Percentiles rank a stretch among this genome's conserved stretches.
Conservation (phyloP, 2,888 invertebrate genomes). For the Eupsilia transversa region DNA sequence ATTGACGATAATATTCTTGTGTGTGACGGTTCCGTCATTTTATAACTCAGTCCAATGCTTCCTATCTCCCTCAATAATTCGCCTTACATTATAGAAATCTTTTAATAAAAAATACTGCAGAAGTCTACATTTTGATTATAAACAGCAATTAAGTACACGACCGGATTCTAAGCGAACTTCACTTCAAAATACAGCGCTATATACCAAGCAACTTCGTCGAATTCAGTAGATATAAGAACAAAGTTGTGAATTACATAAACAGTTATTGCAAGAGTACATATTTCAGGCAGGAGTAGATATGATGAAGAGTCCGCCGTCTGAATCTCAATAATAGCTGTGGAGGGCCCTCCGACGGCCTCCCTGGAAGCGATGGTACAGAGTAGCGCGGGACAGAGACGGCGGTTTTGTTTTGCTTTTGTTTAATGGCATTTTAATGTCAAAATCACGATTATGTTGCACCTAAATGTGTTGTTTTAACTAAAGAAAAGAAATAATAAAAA, state of each 20-base stretch:
- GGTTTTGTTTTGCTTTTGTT: not conserved
- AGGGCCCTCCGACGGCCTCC: constrained; percentile 81
- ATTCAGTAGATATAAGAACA: constrained; percentile 37
- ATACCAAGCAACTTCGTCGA: constrained; percentile 21
- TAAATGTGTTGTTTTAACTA: too few species aligned
- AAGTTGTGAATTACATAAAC: constrained; percentile 64
- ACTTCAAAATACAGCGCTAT: constrained; percentile 18
- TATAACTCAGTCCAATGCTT: not conserved
- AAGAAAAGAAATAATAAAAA: too few species aligned
- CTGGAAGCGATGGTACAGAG: constrained; percentile 75
- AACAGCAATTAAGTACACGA: not conserved
- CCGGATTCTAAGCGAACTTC: not conserved
- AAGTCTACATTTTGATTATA: not conserved
- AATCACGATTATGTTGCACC: too few species aligned
- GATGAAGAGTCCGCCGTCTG: constrained; percentile 86
- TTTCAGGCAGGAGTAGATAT: constrained; percentile 75
- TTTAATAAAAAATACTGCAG: not conserved
- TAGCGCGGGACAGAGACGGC: constrained; percentile 64
- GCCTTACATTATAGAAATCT: not conserved
- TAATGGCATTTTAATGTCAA: too few species aligned
- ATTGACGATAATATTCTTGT: not conserved
- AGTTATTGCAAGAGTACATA: constrained; percentile 71
- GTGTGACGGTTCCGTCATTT: not conserved
- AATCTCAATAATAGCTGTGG: constrained; percentile 87
- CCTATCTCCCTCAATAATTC: not conserved